phyloP scores from a whole-genome alignment of 2,113 vertebrate species.

The Psilopsiagon aurifrons region DNA sequence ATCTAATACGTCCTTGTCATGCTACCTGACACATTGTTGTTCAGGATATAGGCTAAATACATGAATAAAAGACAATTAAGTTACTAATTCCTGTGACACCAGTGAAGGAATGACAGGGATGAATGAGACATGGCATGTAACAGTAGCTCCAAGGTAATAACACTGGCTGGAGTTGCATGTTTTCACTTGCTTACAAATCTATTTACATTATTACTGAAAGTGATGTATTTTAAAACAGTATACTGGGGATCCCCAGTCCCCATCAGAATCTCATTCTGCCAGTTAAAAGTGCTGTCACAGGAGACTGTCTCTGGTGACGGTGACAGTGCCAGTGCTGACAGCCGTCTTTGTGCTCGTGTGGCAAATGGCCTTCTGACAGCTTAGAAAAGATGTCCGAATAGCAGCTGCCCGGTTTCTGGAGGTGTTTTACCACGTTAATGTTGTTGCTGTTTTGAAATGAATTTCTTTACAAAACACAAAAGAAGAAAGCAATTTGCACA shows the following conservation, averaged over 20 bases:
- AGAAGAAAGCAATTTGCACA: neutral
- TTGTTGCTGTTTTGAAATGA: neutral
- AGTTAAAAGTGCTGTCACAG: neutral
- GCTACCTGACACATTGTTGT: neutral
- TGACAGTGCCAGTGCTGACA: neutral
- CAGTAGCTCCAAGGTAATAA: neutral
- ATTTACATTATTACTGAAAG: neutral
- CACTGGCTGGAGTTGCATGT: neutral
- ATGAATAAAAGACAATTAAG: neutral
- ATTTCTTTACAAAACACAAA: neutral
- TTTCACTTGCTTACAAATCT: neutral
- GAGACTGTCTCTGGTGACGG: neutral
- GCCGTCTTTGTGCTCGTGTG: fast-evolving
- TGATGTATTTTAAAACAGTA: neutral
- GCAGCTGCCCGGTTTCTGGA: neutral
- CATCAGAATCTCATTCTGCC: neutral
- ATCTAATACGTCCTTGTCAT: neutral
- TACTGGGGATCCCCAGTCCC: neutral
- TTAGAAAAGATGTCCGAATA: neutral
- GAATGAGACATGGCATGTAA: neutral
- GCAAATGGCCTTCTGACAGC: neutral
- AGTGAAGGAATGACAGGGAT: neutral
- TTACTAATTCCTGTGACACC: neutral
- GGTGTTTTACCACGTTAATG: neutral
- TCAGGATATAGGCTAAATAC: neutral